Evolutionary conservation across 2,797 vertebrate species (phyloP), one percentile per base, ranked within the genome.

Genomic region (Aplochiton taeniatus): DNA sequence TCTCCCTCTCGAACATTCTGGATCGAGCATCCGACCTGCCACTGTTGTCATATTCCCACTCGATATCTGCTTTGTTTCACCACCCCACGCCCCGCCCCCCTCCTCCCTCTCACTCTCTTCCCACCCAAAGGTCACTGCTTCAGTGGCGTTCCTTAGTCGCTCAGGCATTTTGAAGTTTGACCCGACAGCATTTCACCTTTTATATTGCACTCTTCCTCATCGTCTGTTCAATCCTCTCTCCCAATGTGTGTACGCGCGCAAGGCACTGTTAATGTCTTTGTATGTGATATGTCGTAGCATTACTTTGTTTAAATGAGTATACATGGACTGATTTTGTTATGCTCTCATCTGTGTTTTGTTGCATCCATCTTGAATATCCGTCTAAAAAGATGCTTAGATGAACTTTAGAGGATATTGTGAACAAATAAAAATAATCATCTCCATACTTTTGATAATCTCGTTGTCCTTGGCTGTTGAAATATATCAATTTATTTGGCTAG

Each of bases 341-440:
- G 19, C 70, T 78, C 61, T 48, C 68, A n/a, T n/a, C 71, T 84
- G 75, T 77, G 14, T 75, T 65, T 72, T 71, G 77, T 73, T 69
- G n/a, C n/a, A n/a, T n/a, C n/a, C 68, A 66, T 81, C 61, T 54
- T 52, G 66, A 57, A 57, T 57, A 61, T 66, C 18, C 61, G 48
- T 57, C 69, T 68, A 77, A 63, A 80, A 73, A 73, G 66, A 80
- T 68, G 72, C 70, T 74, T 74, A 64, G 61, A 69, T 75, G 69
- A 79, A 72, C 18, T 68, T 58, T 80, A 72, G 72, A 75, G 49
- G 75, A 75, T 73, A 74, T 67, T 67, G 68, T 66, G 61, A 48
- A 54, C 63, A 65, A 91, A 89, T 90, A 91, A 91, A 4, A 70
- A 63, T 69, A 44, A 70, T 66, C 52, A 43, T 41, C 6, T 31